Conservation (phyloP, 2,113 vertebrate species). For the Poeciliopsis prolifica region DNA sequence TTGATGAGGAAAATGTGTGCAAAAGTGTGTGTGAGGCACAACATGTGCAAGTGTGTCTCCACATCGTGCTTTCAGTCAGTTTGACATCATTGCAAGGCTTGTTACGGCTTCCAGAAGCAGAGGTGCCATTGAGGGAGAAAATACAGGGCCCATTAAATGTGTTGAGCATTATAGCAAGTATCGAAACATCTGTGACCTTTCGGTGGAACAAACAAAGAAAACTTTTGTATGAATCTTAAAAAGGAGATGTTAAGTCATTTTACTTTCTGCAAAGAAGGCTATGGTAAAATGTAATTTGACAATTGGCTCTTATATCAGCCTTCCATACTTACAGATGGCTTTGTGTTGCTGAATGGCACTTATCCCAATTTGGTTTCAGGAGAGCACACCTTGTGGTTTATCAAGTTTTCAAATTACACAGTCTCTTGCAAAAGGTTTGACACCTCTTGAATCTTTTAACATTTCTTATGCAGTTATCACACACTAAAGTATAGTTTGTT, state of each 20-base stretch:
- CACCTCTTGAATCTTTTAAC: no score
- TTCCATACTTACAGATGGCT: background rate
- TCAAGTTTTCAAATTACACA: no score
- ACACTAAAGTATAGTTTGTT: no score
- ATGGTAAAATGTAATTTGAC: background rate
- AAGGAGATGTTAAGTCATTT: slow-evolving; percentile 20
- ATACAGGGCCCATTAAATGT: slow-evolving; percentile 64
- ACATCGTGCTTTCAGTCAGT: slow-evolving; percentile 41
- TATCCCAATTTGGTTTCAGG: background rate
- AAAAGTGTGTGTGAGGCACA: slow-evolving; percentile 14
- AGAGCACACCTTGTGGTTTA: no score
- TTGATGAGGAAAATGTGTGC: slow-evolving; percentile 46
- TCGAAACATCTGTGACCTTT: slow-evolving; percentile 69
- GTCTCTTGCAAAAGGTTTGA: no score
- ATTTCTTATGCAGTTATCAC: no score
- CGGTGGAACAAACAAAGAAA: slow-evolving; percentile 54
- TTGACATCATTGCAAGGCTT: slow-evolving; percentile 46
- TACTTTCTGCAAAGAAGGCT: background rate
- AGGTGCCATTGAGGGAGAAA: slow-evolving; percentile 49
- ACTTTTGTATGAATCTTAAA: slow-evolving; percentile 31
- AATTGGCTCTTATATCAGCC: background rate
- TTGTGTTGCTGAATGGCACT: background rate
- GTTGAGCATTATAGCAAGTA: slow-evolving; percentile 42
- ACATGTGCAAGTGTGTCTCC: slow-evolving; percentile 9
- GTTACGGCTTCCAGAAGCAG: slow-evolving; percentile 55